These are phyloP conservation scores for Equus quagga DNA, from an alignment of 2,113 vertebrate genomes.

Conservation along the genomic window DNA sequence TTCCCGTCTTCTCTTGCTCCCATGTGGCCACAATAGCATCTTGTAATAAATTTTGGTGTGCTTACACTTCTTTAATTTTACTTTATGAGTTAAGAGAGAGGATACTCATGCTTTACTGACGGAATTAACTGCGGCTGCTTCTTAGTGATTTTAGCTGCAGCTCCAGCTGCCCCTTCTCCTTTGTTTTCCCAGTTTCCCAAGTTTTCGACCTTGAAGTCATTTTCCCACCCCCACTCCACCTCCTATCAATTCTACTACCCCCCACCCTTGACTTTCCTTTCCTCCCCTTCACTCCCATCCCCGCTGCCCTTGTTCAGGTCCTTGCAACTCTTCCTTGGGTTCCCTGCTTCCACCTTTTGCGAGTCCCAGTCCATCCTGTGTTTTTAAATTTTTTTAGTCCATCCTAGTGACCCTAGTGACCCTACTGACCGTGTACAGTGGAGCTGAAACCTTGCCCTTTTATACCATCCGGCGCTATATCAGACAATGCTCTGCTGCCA, in stretches of 20 bases:
- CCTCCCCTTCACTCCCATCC: background rate
- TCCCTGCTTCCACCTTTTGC: background rate
- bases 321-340: no score
- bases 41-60: background rate
- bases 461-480: no score
- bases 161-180: background rate
- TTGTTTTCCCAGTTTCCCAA: background rate
- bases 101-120: background rate
- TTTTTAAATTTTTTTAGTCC: no score
- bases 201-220: background rate
- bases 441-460: no score
- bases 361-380: background rate
- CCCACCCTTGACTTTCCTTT: background rate
- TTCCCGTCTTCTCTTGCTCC: background rate
- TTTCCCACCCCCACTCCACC: background rate
- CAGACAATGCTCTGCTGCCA: no score
- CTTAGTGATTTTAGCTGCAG: background rate
- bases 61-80: background rate
- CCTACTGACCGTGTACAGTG: no score
- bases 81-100: background rate
- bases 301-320: background rate
- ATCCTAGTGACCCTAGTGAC: no score
- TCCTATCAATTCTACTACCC: rapidly evolving
- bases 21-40: background rate
- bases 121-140: background rate